Percentiles rank a stretch among this genome's conserved stretches.
These are phyloP conservation scores for Mesochorus sp. DNA, from an alignment of 2,888 invertebrate species.

Conservation along the genomic window DNA sequence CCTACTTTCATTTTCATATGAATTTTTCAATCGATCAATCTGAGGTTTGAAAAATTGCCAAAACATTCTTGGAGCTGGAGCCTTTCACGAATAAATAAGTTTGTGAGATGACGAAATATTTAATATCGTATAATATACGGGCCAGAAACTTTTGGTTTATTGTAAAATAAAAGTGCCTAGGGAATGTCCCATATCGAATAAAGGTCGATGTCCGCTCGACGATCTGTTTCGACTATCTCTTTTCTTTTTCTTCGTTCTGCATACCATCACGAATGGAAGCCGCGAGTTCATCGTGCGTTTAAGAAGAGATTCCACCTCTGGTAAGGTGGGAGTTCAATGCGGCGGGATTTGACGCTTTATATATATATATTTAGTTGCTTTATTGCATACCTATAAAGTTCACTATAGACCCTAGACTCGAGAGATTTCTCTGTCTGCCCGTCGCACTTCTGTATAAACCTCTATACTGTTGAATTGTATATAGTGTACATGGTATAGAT, in stretches of 20 bases:
- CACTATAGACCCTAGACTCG: slow-evolving; percentile 14
- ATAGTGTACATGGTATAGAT: background rate
- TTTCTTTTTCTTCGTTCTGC: slow-evolving; percentile 10
- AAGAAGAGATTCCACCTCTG: slow-evolving; percentile 30
- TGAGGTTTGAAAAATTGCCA: background rate
- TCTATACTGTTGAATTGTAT: slow-evolving; percentile 20
- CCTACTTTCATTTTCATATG: background rate
- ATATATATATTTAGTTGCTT: slow-evolving; percentile 14
- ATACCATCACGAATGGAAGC: slow-evolving; percentile 32
- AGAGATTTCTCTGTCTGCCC: slow-evolving; percentile 31
- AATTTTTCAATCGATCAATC: slow-evolving; percentile 1
- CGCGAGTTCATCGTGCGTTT: slow-evolving; percentile 41
- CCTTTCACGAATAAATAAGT: background rate
- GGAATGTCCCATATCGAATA: slow-evolving; percentile 22
- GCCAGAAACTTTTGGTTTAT: background rate
- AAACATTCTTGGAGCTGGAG: background rate
- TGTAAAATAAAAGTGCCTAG: background rate
- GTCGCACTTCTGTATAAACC: slow-evolving; percentile 36
- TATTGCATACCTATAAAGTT: slow-evolving; percentile 48
- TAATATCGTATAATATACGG: background rate
- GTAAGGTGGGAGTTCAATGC: slow-evolving; percentile 27
- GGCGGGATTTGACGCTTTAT: slow-evolving; percentile 22
- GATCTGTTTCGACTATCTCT: slow-evolving; percentile 4
- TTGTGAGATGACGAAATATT: slow-evolving; percentile 1
- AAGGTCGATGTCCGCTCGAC: slow-evolving; percentile 4